Evolutionary conservation across 2,888 invertebrate species (phyloP).

Genomic region (Cyrtodaria siliqua): DNA sequence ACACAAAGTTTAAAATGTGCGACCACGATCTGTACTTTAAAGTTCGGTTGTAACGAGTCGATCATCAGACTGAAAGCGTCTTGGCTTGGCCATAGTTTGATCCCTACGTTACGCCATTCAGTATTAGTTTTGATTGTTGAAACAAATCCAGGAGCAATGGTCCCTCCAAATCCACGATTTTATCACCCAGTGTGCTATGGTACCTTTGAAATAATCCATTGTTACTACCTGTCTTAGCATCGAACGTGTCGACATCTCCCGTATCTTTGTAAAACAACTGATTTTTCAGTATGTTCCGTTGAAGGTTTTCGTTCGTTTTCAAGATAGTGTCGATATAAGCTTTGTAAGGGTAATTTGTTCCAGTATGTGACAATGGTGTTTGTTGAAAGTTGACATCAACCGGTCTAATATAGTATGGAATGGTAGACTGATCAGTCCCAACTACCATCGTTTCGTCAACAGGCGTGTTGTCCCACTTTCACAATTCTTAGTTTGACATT

Average conservation of each 20-base stretch:
- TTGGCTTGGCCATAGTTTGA: conserved; percentile 36
- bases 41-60: background rate
- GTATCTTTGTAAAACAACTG: conserved; percentile 49
- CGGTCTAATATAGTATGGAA: conserved; percentile 45
- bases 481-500: conserved; percentile 33
- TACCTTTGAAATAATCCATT: conserved; percentile 25
- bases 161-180: conserved; percentile 46
- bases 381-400: conserved; percentile 47
- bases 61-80: conserved; percentile 48
- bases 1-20: conserved; percentile 50
- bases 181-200: conserved; percentile 21
- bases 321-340: conserved; percentile 57
- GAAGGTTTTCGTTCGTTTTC: conserved; percentile 15
- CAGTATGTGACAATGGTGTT: conserved; percentile 23
- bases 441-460: background rate
- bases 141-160: conserved; percentile 39
- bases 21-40: conserved; percentile 44
- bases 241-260: conserved; percentile 18
- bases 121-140: conserved; percentile 40
- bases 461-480: conserved; percentile 1
- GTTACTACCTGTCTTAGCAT: conserved; percentile 38
- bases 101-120: conserved; percentile 32
- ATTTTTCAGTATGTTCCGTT: background rate
- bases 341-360: conserved; percentile 57
- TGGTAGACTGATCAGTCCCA: conserved; percentile 21